Evolutionary conservation across 2,888 invertebrate species (phyloP).

Genomic region (Phoronis australis): DNA sequence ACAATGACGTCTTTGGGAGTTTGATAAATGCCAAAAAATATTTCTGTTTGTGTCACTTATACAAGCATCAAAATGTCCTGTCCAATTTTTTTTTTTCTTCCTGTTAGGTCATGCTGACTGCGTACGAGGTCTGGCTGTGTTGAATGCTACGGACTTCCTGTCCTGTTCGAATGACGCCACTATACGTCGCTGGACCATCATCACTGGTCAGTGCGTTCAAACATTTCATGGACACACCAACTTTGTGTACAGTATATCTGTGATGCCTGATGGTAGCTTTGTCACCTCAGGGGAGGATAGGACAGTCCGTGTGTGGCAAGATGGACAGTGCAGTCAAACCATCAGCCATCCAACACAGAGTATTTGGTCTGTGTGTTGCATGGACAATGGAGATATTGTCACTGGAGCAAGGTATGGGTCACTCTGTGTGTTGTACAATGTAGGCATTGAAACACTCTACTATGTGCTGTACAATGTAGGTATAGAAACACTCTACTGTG

Average conservation of each 20-base stretch:
- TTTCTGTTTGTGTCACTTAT: no score
- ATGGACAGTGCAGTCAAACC: constrained; percentile 57
- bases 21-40: no score
- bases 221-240: constrained; percentile 74
- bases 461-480: no score
- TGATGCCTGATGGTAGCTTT: constrained; percentile 60
- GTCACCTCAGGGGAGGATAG: constrained; percentile 86
- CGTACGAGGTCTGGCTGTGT: constrained; percentile 72
- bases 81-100: no score
- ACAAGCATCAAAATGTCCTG: no score
- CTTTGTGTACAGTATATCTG: constrained; percentile 69
- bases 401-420: constrained; percentile 65
- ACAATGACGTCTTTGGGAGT: no score
- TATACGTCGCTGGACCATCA: constrained; percentile 76
- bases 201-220: constrained; percentile 65
- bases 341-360: constrained; percentile 78
- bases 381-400: constrained; percentile 84
- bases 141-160: constrained; percentile 66
- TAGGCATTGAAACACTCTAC: no score
- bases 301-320: constrained; percentile 74
- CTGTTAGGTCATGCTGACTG: constrained; percentile 81
- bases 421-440: no score
- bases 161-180: constrained; percentile 91
- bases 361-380: constrained; percentile 78
- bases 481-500: no score